Conservation (phyloP, 2,888 invertebrate genomes). For the Boloria euphrosyne region DNA sequence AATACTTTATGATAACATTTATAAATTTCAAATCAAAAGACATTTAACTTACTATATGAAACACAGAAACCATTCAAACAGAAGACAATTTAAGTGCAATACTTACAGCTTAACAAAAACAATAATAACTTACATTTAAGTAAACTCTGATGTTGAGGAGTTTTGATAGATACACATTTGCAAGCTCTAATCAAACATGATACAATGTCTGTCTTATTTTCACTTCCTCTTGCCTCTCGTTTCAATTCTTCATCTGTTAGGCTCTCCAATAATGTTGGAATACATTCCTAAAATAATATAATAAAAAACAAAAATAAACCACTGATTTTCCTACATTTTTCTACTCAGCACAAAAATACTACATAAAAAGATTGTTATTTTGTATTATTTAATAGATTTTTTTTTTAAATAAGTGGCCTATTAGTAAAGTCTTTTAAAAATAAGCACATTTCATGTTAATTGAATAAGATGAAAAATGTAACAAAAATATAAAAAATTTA, state of each 20-base stretch:
- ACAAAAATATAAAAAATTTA: conserved; percentile 13
- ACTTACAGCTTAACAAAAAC: not conserved
- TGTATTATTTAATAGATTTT: too few relatives aligned
- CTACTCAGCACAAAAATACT: too few relatives aligned
- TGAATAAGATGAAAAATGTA: not conserved
- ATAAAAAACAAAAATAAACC: not conserved
- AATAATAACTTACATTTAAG: conserved; percentile 75
- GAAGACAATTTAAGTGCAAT: not conserved
- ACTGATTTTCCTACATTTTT: not conserved
- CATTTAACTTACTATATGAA: too few relatives aligned
- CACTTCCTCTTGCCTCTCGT: conserved; percentile 94
- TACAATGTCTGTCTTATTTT: conserved; percentile 97
- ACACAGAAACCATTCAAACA: too few relatives aligned
- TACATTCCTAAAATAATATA: conserved; percentile 86
- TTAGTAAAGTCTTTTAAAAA: too few relatives aligned
- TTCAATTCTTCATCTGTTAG: conserved; percentile 97
- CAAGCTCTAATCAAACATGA: conserved; percentile 96
- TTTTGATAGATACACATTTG: conserved; percentile 92
- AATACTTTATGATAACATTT: too few relatives aligned
- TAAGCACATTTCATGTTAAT: too few relatives aligned
- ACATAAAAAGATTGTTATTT: too few relatives aligned
- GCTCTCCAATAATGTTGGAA: conserved; percentile 94
- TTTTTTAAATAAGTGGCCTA: too few relatives aligned
- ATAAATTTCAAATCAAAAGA: too few relatives aligned
- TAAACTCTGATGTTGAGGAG: conserved; percentile 90